A percentile compares a stretch with the other conserved stretches of the same genome.
phyloP scores from a whole-genome alignment of 2,113 vertebrate genomes.

The Xenopus borealis region DNA sequence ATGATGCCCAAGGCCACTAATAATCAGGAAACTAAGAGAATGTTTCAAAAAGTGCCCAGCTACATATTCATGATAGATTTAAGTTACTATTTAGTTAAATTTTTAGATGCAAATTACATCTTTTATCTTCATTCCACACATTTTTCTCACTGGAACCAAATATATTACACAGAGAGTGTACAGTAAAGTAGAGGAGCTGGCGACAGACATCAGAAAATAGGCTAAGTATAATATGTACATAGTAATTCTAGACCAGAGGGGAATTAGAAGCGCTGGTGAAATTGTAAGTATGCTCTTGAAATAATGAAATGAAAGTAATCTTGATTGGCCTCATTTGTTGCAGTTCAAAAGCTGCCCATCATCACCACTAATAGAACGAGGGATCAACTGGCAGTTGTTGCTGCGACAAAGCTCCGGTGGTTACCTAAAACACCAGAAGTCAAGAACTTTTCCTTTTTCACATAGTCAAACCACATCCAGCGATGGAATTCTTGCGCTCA shows the following conservation, averaged over 20 bases:
- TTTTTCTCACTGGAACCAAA: not conserved
- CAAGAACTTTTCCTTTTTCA: not conserved
- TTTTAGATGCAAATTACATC: no score
- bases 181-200: conserved; percentile 11
- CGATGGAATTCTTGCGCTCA: not conserved
- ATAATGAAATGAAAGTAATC: conserved; percentile 62
- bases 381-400: conserved; percentile 49
- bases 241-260: conserved; percentile 60
- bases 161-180: not conserved
- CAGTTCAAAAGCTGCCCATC: conserved; percentile 60
- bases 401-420: not conserved
- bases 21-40: no score
- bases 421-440: conserved; percentile 31
- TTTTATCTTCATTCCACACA: not conserved
- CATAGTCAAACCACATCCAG: not conserved
- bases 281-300: conserved; percentile 62
- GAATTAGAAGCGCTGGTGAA: conserved; percentile 56
- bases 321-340: conserved; percentile 61
- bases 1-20: no score
- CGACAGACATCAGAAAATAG: conserved; percentile 41
- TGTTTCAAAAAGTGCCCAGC: no score
- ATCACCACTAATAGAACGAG: conserved; percentile 47
- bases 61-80: no score
- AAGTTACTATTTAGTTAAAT: no score
- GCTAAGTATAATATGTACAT: conserved; percentile 32